Base-by-base conservation (phyloP, 2,888 invertebrate species). In the Macaria notata region DNA sequence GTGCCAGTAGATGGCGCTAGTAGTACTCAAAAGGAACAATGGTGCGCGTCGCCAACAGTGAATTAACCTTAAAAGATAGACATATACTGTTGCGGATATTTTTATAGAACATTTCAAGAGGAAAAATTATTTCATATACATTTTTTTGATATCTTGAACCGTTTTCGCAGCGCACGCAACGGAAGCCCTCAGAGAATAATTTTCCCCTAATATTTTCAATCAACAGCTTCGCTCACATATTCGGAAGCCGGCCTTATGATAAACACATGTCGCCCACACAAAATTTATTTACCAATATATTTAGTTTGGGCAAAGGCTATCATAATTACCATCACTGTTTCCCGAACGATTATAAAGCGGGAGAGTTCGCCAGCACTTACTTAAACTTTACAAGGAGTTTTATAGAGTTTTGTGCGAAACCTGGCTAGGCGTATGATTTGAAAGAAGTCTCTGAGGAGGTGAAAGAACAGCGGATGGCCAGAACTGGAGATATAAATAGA, bases 181-280 rank as follows among this genome's bases (percentile, higher is more conserved):
- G n/a, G n/a, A n/a, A n/a, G n/a, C n/a, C n/a, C n/a, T n/a, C n/a
- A n/a, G n/a, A n/a, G n/a, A n/a, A n/a, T n/a, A n/a, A n/a, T n/a
- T n/a, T n/a, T n/a, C n/a, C n/a, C n/a, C n/a, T n/a, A 0, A 70
- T 75, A 0, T 94, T 94, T 92, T 74, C 92, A 6, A 93, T 94
- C n/a, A 94, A 94, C 83, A 93, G 93, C 64, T 88, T 92, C 1
- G 94, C 94, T 5, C 94, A 94, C 73, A 64, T 83, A 7, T 87
- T 82, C 81, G 91, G 89, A 4, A 75, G 75, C 50, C 82, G 73
- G 43, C 88, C 89, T 0, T 90, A 89, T 59, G 88, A 94, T 54
- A 77, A 70, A 62, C 61, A 47, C 4, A 75, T 79, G 0, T 38
- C 49, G 3, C 71, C 82, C 0, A 47, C 60, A 0, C 75, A 80